Evolutionary conservation across 2,797 vertebrate species (phyloP).

Genomic region (Labroides dimidiatus): DNA sequence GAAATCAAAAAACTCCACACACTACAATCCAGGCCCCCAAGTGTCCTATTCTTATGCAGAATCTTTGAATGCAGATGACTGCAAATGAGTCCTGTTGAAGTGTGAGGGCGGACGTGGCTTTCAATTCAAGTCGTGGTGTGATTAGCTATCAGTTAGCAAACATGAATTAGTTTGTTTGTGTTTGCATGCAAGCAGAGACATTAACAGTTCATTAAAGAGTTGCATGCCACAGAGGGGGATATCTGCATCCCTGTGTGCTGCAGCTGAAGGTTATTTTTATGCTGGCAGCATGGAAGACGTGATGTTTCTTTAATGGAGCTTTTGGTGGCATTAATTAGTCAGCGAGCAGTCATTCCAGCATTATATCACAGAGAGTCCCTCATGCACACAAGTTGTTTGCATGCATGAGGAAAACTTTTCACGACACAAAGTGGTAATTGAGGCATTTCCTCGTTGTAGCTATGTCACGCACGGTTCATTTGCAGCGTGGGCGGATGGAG

Average conservation of each 20-base stretch:
- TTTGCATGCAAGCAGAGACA: not conserved
- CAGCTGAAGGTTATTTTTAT: slow-evolving; percentile 22
- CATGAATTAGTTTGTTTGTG: not conserved
- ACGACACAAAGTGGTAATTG: slow-evolving; percentile 12
- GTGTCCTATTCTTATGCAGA: no score
- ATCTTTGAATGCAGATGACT: not conserved
- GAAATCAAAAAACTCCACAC: no score
- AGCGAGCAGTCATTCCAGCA: slow-evolving; percentile 5
- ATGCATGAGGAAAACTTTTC: slow-evolving; percentile 10
- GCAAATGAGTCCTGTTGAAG: not conserved
- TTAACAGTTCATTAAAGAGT: not conserved
- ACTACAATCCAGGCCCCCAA: no score
- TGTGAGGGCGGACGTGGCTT: not conserved
- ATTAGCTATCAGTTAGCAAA: slow-evolving; percentile 7
- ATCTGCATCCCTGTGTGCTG: not conserved
- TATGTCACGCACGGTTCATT: slow-evolving; percentile 15
- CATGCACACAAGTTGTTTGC: slow-evolving; percentile 16
- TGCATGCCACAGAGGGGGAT: not conserved
- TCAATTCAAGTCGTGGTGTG: not conserved
- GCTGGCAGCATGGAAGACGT: slow-evolving; percentile 20
- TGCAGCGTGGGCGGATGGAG: not conserved
- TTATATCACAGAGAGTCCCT: slow-evolving; percentile 4
- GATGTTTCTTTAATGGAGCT: slow-evolving; percentile 51
- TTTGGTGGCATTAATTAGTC: slow-evolving; percentile 50
- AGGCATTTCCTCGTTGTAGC: slow-evolving; percentile 3